phyloP scores from a whole-genome alignment of 2,888 invertebrate species.

The Microctonus brassicae region DNA sequence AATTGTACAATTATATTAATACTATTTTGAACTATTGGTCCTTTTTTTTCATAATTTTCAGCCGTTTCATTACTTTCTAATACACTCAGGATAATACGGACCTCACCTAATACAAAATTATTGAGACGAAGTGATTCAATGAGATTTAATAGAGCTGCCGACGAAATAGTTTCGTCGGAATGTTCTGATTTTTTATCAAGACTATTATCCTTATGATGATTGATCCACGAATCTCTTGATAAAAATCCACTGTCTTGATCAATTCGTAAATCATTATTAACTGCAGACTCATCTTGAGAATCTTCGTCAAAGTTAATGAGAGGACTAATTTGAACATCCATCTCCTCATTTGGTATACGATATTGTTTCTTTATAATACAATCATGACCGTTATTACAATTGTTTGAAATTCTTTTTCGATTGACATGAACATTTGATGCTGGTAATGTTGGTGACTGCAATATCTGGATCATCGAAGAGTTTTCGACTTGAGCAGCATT shows the following conservation, averaged over 20 bases:
- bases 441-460: not conserved
- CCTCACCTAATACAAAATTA: not conserved
- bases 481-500: not conserved
- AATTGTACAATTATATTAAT: not conserved
- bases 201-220: not conserved
- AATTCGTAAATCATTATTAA: not conserved
- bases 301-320: conserved; percentile 14
- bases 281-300: not conserved
- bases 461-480: not conserved
- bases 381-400: too few relatives aligned
- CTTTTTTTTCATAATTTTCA: not conserved
- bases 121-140: not conserved
- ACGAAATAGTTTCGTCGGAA: not conserved
- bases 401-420: too few relatives aligned
- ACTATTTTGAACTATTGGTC: not conserved
- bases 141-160: not conserved
- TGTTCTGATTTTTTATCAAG: not conserved
- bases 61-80: not conserved
- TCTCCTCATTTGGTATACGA: conserved; percentile 12
- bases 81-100: not conserved
- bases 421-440: too few relatives aligned
- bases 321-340: conserved; percentile 4
- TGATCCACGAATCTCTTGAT: not conserved
- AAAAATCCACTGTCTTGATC: conserved; percentile 17
- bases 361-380: not conserved